phyloP scores from a whole-genome alignment of 2,888 invertebrate species.

The Elysia crispata region DNA sequence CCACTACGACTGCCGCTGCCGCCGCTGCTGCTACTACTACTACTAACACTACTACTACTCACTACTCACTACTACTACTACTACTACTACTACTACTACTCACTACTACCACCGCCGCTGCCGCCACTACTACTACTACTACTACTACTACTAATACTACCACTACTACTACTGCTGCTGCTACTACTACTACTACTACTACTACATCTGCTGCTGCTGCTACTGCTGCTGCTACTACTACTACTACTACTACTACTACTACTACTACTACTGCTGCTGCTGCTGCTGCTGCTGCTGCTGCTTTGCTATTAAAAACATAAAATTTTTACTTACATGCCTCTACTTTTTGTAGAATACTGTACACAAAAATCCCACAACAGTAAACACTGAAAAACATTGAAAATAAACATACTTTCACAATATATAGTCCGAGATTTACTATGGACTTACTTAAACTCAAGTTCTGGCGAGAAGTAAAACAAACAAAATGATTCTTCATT shows the following conservation, averaged over 20 bases:
- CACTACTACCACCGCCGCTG: too few relatives aligned
- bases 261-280: slow-evolving; percentile 38
- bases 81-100: too few relatives aligned
- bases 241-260: slow-evolving; percentile 39
- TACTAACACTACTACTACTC: slow-evolving; percentile 39
- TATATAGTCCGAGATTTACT: too few relatives aligned
- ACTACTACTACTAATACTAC: background rate
- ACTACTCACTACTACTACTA: too few relatives aligned
- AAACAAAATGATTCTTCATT: slow-evolving; percentile 47
- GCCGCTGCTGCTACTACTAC: slow-evolving; percentile 35
- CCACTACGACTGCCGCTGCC: slow-evolving; percentile 11
- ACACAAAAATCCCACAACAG: too few relatives aligned
- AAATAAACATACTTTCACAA: too few relatives aligned
- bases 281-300: slow-evolving; percentile 29
- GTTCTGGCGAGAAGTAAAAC: slow-evolving; percentile 49
- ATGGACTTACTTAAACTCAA: slow-evolving; percentile 46
- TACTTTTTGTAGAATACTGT: too few relatives aligned
- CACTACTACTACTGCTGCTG: background rate
- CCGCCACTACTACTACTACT: background rate
- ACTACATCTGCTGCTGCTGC: background rate
- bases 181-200: background rate
- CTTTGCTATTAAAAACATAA: background rate
- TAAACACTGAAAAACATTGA: too few relatives aligned
- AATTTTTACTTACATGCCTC: too few relatives aligned
- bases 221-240: slow-evolving; percentile 29